Base-by-base conservation (phyloP, 2,888 invertebrate genomes). In the Agrochola litura region DNA sequence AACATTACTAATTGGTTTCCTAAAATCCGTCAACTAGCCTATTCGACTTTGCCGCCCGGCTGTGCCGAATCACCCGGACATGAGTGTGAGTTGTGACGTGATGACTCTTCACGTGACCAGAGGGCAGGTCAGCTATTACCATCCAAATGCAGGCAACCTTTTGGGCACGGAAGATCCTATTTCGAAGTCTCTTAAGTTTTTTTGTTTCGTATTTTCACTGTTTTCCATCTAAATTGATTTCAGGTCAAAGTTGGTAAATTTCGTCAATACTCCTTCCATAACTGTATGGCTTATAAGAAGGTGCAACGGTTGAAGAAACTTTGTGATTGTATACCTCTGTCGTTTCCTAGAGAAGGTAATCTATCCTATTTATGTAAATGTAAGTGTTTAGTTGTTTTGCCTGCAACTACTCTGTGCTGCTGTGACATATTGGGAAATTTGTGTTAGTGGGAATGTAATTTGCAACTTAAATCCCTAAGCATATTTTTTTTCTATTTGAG, bases 241-340 rank as follows among this genome's bases (percentile, higher is more conserved):
- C 90, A 96, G 95, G 43, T 93, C n/a, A 79, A 89, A 77, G 71
- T 94, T 87, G 86, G 94, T 91, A 87, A 92, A 83, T 90, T 96
- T 63, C 90, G 88, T 0, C 94, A 95, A 10, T 98, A 98, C 88
- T 97, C 97, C 0, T 98, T 97, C 80, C 97, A 97, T 81, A 98
- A 98, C 91, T 98, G 98, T 87, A 94, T 98, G 93, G 95, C 97
- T 1, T 97, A 97, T 83, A 97, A 97, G 87, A 96, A 97, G 56
- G 93, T 97, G 30, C 90, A 93, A 61, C 90, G 97, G 63, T 92
- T 97, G 0, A 92, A 92, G 37, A 89, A 90, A 8, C 84, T 90
- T 2, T 98, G 98, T 86, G 95, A 97, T 14, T 98, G 98, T 90
- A 91, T 97, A 1, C 98, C 98, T 0, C 95, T 96, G 78, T 97